phyloP scores from a whole-genome alignment of 1,140 invertebrate genomes.

The Antheraea pernyi region DNA sequence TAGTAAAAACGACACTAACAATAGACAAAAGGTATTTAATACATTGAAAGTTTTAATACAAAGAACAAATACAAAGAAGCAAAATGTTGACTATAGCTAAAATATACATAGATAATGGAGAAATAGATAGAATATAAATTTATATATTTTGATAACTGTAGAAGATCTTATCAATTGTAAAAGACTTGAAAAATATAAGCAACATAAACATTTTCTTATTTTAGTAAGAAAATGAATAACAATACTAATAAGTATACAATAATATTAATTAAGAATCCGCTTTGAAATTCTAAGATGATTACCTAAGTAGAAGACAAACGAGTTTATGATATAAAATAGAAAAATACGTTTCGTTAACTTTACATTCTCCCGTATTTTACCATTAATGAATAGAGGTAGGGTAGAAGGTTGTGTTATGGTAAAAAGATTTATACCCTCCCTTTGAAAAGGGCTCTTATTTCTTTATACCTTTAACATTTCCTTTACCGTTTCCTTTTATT shows the following conservation, averaged over 20 bases:
- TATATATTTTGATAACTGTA: no score
- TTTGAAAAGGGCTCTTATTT: constrained; percentile 16
- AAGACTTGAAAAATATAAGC: no score
- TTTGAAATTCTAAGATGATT: not conserved
- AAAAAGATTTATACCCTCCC: constrained; percentile 11
- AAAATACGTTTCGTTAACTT: constrained; percentile 11
- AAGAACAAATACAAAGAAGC: no score
- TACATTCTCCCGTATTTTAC: constrained; percentile 11
- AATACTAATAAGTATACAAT: not conserved
- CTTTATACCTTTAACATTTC: constrained; percentile 18
- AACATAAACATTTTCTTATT: no score
- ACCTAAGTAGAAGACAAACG: not conserved
- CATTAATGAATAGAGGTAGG: constrained; percentile 11
- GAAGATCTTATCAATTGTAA: no score
- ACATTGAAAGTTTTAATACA: no score
- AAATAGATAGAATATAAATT: no score
- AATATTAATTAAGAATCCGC: not conserved
- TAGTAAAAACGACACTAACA: no score
- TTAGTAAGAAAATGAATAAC: no score
- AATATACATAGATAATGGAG: no score
- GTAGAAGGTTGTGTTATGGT: constrained; percentile 12
- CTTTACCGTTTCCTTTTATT: constrained; percentile 10
- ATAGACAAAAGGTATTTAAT: no score
- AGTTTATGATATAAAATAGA: constrained; percentile 2
- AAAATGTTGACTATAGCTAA: no score